Evolutionary conservation across 2,113 vertebrate species (phyloP).

Genomic region (Notechis scutatus): DNA sequence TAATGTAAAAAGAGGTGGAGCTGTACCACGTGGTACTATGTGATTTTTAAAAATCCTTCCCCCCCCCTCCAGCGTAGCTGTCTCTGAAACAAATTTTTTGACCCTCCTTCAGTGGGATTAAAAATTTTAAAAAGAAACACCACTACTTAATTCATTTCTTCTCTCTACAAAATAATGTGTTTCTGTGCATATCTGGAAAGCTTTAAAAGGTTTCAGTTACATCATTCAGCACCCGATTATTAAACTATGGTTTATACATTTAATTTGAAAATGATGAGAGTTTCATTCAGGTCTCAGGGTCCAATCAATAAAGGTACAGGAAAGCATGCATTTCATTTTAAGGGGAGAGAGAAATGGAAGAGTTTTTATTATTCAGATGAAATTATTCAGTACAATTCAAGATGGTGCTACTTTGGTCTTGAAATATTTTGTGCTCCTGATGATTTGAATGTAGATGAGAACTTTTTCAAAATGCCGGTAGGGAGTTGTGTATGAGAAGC

Average conservation of each 20-base stretch:
- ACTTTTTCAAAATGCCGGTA: neutral
- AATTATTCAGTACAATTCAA: neutral
- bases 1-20: neutral
- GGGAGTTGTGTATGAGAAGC: neutral
- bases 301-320: slow-evolving; percentile 59
- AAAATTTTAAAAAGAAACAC: neutral
- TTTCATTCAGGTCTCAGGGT: slow-evolving; percentile 61
- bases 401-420: neutral
- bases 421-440: neutral
- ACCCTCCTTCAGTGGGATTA: slow-evolving; percentile 23
- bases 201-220: slow-evolving; percentile 64
- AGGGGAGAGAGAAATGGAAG: slow-evolving; percentile 24
- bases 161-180: neutral
- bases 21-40: neutral
- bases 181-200: slow-evolving; percentile 50
- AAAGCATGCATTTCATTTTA: slow-evolving; percentile 38
- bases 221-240: slow-evolving; percentile 56
- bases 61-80: neutral
- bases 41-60: neutral
- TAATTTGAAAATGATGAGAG: slow-evolving; percentile 64
- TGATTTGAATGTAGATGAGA: neutral
- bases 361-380: slow-evolving; percentile 1
- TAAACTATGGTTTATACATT: slow-evolving; percentile 70
- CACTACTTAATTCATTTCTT: slow-evolving; percentile 26
- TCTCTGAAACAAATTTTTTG: neutral